phyloP scores from a whole-genome alignment of 2,888 invertebrate genomes.

The Thysanoteuthis rhombus region DNA sequence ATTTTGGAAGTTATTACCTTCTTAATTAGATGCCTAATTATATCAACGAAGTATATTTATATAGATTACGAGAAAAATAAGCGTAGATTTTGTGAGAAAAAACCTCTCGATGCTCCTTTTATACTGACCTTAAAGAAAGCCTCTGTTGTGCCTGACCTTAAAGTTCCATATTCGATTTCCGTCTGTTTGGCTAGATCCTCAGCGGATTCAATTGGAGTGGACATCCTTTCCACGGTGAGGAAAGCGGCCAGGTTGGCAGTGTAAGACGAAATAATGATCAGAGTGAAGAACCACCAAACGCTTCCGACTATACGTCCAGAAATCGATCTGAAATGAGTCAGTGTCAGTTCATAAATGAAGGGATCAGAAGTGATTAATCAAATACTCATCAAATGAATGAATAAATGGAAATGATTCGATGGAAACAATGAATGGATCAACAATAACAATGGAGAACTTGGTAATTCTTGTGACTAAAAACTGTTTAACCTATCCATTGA shows the following conservation, averaged over 20 bases:
- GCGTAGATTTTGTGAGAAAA: background rate
- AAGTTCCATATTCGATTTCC: conserved; percentile 74
- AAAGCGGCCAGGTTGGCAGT: conserved; percentile 96
- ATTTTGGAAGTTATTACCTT: no score
- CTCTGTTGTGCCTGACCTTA: conserved; percentile 81
- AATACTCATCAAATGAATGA: no score
- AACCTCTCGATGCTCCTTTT: background rate
- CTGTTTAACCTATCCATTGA: no score
- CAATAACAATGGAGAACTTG: no score
- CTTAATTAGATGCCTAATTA: no score
- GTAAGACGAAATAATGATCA: conserved; percentile 97
- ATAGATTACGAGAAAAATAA: background rate
- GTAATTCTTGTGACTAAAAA: no score
- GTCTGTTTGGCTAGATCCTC: conserved; percentile 87
- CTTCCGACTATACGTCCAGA: conserved; percentile 96
- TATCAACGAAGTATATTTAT: no score
- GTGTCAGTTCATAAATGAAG: background rate
- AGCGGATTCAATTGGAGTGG: conserved; percentile 90
- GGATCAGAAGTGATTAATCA: no score
- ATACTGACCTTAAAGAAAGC: conserved; percentile 83
- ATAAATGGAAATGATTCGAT: no score
- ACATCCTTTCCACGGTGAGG: conserved; percentile 95
- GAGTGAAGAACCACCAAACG: conserved; percentile 99
- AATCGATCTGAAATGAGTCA: conserved; percentile 75
- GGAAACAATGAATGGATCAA: no score